These are phyloP conservation scores for Paragorgia papillata DNA, from an alignment of 92 coral and sea anemone genomes.

Conservation along the genomic window DNA sequence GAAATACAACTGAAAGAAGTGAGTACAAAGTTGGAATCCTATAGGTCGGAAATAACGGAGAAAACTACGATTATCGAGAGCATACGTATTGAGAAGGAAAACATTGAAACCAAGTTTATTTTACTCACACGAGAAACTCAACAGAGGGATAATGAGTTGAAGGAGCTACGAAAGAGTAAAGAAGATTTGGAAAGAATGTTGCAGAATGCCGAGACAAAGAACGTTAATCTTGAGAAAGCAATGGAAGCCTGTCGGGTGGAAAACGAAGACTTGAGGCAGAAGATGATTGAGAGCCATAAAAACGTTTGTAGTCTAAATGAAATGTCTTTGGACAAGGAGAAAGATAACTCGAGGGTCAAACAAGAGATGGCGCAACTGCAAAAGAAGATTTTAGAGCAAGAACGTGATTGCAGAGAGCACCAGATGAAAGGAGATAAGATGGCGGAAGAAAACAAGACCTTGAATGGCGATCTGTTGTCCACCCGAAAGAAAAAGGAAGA, in stretches of 20 bases:
- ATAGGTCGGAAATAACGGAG: conserved; percentile 16
- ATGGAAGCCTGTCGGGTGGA: conserved; percentile 5
- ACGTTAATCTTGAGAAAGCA: conserved; percentile 16
- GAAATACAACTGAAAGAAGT: conserved; percentile 23
- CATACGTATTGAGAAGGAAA: conserved; percentile 72
- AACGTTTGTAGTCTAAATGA: conserved; percentile 13
- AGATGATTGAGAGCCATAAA: conserved; percentile 17
- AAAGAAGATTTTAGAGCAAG: conserved; percentile 46
- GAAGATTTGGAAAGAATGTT: conserved; percentile 23
- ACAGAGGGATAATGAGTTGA: conserved; percentile 29
- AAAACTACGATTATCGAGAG: conserved; percentile 38
- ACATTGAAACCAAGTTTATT: conserved; percentile 71
- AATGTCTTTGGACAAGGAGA: conserved; percentile 34
- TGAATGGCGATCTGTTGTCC: conserved; percentile 5
- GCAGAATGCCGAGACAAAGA: conserved; percentile 12
- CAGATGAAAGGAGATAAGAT: background rate
- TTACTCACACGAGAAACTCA: conserved; percentile 60
- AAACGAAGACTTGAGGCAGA: conserved; percentile 17
- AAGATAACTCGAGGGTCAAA: conserved; percentile 65
- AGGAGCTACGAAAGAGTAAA: conserved; percentile 6
- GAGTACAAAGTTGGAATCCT: conserved; percentile 16
- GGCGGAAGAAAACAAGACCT: conserved; percentile 1
- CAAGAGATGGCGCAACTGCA: conserved; percentile 63
- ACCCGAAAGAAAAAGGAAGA: conserved; percentile 15
- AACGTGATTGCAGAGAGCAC: conserved; percentile 6